Evolutionary conservation across 2,113 vertebrate species (phyloP), one percentile per base, ranked within the genome.

Genomic region (Zeus faber): DNA sequence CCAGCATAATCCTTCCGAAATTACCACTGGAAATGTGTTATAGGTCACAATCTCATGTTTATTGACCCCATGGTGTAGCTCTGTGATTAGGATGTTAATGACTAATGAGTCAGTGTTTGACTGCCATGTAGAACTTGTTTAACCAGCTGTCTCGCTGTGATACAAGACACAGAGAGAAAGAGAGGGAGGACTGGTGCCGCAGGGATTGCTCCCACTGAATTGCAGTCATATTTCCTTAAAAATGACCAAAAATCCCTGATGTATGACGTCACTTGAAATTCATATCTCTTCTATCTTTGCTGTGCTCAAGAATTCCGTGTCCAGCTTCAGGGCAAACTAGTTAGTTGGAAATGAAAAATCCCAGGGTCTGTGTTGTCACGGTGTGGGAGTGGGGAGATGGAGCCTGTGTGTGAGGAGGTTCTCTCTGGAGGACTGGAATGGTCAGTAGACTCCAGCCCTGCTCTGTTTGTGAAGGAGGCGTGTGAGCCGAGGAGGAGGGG

Each of bases 381-480:
- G n/a, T n/a, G n/a, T n/a, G n/a, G n/a, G n/a, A n/a, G n/a, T n/a
- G n/a, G n/a, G 29, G 40, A 40, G 27, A 16, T 35, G 27, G 47
- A 17, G 21, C n/a, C 53, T 17, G 49, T 46, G 18, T 4, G 22
- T 44, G 50, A 62, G 39, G 57, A 62, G 57, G 27, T 61, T 60
- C 73, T 80, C 67, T 46, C 65, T 31, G 56, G 72, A 67, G 67
- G 77, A 80, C 73, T 61, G 56, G 55, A 58, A 65, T 76, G 72
- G 72, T 78, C 78, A 74, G 72, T 62, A 67, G 31, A 58, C 44
- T 49, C 31, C 45, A 0, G 18, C 24, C 45, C 49, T 50, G 37
- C 58, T 39, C 40, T 27, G 61, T 70, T 67, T 74, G 69, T 61
- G 70, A 74, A 79, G 73, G 76, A 83, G 78, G 78, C 65, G 65